A percentile compares a stretch with the other conserved stretches of the same genome.
Conservation (phyloP, 1,140 invertebrate genomes). For the Ephestia elutella region DNA sequence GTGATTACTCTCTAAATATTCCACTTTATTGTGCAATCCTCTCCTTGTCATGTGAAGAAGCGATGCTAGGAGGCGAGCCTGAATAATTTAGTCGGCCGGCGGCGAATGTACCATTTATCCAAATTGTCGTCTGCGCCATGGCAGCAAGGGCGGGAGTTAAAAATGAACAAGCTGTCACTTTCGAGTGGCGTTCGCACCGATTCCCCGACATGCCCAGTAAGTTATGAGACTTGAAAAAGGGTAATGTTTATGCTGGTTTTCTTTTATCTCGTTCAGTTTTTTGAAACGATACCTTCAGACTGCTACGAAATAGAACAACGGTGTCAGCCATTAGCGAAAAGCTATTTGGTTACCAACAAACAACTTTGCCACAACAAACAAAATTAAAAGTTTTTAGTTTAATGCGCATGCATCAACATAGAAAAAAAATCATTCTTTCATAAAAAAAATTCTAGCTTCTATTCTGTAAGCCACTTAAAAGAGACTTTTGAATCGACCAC, state of each 20-base stretch:
- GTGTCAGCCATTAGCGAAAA: too few species aligned
- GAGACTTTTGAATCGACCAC: too few species aligned
- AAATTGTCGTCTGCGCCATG: constrained; percentile 52
- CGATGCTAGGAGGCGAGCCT: constrained; percentile 39
- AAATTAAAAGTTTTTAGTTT: too few species aligned
- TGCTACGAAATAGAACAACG: too few species aligned
- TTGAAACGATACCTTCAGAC: background rate
- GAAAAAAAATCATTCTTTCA: too few species aligned
- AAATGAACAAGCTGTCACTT: constrained; percentile 56
- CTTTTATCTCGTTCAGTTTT: constrained; percentile 21
- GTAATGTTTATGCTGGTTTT: constrained; percentile 26
- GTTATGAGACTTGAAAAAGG: constrained; percentile 22
- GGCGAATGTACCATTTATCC: constrained; percentile 61
- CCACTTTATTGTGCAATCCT: constrained; percentile 63
- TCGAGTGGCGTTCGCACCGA: constrained; percentile 32
- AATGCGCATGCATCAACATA: too few species aligned
- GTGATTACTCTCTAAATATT: constrained; percentile 66
- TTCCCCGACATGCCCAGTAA: constrained; percentile 26
- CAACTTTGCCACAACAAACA: too few species aligned
- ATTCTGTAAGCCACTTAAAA: too few species aligned
- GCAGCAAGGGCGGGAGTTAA: constrained; percentile 43
- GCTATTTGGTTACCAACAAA: too few species aligned
- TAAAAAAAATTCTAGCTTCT: too few species aligned
- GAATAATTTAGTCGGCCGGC: constrained; percentile 60
- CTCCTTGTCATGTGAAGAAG: constrained; percentile 54